These are phyloP conservation scores for Plagodis pulveraria DNA, from an alignment of 2,888 invertebrate genomes.

Conservation along the genomic window DNA sequence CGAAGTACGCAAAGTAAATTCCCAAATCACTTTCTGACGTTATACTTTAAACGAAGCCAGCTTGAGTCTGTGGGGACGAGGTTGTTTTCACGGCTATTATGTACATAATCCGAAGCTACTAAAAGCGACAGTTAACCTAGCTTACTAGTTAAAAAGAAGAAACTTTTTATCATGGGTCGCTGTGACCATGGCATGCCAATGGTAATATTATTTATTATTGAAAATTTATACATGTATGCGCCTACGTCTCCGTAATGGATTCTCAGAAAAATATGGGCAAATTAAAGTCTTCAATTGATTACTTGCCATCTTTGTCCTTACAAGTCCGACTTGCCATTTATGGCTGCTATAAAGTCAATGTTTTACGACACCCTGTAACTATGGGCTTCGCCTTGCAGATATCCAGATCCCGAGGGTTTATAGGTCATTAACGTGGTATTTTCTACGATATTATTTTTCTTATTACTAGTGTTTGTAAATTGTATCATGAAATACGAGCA, in stretches of 20 bases:
- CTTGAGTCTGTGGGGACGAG: no score
- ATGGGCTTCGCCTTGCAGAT: constrained; percentile 7
- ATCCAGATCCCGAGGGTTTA: constrained; percentile 5
- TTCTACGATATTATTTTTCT: constrained; percentile 9
- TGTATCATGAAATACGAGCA: no score
- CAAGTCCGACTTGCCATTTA: constrained; percentile 18
- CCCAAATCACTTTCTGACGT: no score
- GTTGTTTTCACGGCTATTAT: no score
- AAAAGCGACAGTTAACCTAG: no score
- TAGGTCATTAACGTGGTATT: constrained; percentile 4
- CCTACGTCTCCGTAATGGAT: constrained; percentile 3
- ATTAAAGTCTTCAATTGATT: constrained; percentile 13
- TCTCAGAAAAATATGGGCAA: constrained; percentile 9
- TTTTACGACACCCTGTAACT: constrained; percentile 23
- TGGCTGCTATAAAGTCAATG: constrained; percentile 15
- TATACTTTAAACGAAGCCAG: no score
- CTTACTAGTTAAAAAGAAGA: no score
- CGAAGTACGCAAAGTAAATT: no score
- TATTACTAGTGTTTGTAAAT: not conserved
- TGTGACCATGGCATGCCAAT: no score
- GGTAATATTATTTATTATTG: not conserved
- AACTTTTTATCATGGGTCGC: no score
- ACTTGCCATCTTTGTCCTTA: constrained; percentile 16
- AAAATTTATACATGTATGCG: not conserved
- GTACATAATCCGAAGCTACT: no score